phyloP scores from a whole-genome alignment of 2,797 vertebrate species.

The Scyliorhinus canicula region DNA sequence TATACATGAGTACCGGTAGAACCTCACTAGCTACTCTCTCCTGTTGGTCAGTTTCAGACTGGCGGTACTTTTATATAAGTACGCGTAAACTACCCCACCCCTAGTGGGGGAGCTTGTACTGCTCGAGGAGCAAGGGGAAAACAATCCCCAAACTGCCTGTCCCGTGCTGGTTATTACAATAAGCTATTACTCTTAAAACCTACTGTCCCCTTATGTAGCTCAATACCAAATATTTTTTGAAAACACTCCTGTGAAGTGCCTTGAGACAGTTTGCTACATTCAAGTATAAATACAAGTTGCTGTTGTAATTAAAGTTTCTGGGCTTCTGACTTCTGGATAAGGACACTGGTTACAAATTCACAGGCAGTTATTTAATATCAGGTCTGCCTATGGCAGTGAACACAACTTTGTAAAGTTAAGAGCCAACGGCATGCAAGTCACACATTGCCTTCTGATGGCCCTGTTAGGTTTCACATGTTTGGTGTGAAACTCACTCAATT shows the following conservation, averaged over 20 bases:
- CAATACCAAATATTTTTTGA: not conserved
- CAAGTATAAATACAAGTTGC: not conserved
- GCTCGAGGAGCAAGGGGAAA: no score
- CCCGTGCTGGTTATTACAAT: no score
- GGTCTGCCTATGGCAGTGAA: not conserved
- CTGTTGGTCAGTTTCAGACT: no score
- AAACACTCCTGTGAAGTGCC: not conserved
- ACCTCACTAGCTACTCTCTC: no score
- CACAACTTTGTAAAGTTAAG: not conserved
- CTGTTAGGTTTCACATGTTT: not conserved
- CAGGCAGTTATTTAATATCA: not conserved
- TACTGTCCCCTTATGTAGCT: not conserved
- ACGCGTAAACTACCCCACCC: no score
- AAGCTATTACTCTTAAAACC: not conserved
- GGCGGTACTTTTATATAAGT: no score
- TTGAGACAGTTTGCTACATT: not conserved
- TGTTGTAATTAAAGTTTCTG: not conserved
- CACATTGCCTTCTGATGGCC: not conserved
- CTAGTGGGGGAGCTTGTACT: no score
- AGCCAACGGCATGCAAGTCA: not conserved
- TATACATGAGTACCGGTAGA: no score
- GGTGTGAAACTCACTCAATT: not conserved
- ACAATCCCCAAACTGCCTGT: no score
- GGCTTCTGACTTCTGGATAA: not conserved
- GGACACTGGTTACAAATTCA: not conserved